Evolutionary conservation across 2,113 vertebrate species (phyloP).

Genomic region (Tiliqua scincoides): DNA sequence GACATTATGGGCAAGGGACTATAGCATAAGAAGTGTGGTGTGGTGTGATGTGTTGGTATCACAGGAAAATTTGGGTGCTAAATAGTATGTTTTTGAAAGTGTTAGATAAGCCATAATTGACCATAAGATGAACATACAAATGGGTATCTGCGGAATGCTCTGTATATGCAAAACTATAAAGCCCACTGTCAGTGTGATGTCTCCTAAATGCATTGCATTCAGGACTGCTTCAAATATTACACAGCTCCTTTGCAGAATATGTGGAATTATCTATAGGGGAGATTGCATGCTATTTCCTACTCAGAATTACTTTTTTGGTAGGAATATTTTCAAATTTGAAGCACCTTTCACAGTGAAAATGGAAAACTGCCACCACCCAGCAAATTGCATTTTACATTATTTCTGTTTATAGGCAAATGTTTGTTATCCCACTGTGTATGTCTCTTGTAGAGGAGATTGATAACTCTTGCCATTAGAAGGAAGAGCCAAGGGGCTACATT

Average conservation of each 20-base stretch:
- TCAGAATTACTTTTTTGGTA: neutral
- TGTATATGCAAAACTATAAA: slow-evolving; percentile 28
- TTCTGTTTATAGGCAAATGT: slow-evolving; percentile 24
- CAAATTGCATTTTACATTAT: slow-evolving; percentile 10
- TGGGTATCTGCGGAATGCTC: slow-evolving; percentile 39
- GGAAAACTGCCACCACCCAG: neutral
- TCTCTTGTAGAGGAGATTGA: neutral
- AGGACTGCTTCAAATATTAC: slow-evolving; percentile 23
- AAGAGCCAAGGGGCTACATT: neutral
- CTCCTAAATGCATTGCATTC: slow-evolving; percentile 41
- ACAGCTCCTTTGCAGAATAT: neutral
- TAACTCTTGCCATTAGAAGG: neutral
- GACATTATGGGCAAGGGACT: neutral
- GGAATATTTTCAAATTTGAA: neutral
- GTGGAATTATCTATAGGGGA: neutral
- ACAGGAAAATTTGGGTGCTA: neutral
- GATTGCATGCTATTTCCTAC: neutral
- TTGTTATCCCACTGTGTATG: neutral
- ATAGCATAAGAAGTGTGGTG: neutral
- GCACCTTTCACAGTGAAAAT: neutral
- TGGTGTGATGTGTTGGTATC: neutral
- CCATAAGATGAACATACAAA: neutral
- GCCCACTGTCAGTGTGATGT: slow-evolving; percentile 42
- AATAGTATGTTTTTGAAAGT: neutral
- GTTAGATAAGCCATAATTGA: neutral